Evolutionary conservation across 2,113 vertebrate species (phyloP), one percentile per base, ranked within the genome.

Genomic region (Rallus limicola): DNA sequence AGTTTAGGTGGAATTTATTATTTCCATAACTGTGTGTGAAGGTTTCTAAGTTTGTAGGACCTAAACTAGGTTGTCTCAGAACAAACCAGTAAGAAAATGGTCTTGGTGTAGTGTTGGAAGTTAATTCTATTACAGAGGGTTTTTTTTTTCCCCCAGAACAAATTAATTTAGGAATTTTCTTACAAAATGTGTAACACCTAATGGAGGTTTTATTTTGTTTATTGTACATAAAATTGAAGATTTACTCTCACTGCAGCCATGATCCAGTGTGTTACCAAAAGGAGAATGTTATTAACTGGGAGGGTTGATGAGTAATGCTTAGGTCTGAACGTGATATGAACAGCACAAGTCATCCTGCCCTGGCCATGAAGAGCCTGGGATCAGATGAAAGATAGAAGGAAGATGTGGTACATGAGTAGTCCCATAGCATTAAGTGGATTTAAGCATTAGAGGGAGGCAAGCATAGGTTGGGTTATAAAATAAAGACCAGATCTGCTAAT

Each of bases 1-100:
- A 82, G 65, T 96, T 97, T 96, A 81, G 70, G 75, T 91, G 75
- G 89, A 92, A 92, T 95, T 95, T 94, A 94, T 71, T 88, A 84
- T 93, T 92, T 88, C 78, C 87, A 60, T 90, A 92, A 87, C 11
- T 77, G 33, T 88, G 34, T 92, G 86, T 82, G 68, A 72, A 67
- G 68, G 48, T 33, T 65, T 72, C 84, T 64, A 91, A 92, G 13
- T 77, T 81, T 76, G 77, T 82, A 38, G 59, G 81, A 82, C 62
- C n/a, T 94, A 67, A 68, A 71, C 26, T 18, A 87, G 69, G 81
- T 90, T 91, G 59, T 80, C 64, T 68, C 44, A 63, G 74, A 87
- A 50, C 65, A 95, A 88, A 88, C 63, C 48, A 64, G 13, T n/a
- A 91, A 82, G 79, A 82, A 81, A 90, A 89, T 76, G 33, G 20